A percentile compares a stretch with the other conserved stretches of the same genome.
Evolutionary conservation across 1,140 invertebrate species (phyloP).

Genomic region (Tenebrio molitor): DNA sequence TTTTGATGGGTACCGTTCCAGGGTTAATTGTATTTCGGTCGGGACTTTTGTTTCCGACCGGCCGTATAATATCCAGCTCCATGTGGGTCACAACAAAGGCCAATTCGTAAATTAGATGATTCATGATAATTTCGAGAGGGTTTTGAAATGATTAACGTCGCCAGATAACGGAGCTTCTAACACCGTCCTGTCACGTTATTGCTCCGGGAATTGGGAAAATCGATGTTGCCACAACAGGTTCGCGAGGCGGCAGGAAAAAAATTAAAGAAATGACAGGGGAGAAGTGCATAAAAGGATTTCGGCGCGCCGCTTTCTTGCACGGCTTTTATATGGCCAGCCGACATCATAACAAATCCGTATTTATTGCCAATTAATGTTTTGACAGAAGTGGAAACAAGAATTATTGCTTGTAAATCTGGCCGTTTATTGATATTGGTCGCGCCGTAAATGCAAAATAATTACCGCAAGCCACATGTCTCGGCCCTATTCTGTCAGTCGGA

Average conservation of each 20-base stretch:
- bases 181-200: slow-evolving; percentile 14
- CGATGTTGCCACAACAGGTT: slow-evolving; percentile 23
- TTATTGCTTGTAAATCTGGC: slow-evolving; percentile 3
- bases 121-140: slow-evolving; percentile 33
- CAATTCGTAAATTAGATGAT: slow-evolving; percentile 39
- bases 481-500: too few relatives aligned
- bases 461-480: not conserved
- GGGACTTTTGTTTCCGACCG: slow-evolving; percentile 22
- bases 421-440: not conserved
- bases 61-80: not conserved
- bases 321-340: not conserved
- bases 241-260: not conserved
- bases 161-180: slow-evolving; percentile 9
- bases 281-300: not conserved
- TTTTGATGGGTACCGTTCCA: too few relatives aligned
- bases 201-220: slow-evolving; percentile 8
- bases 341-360: not conserved
- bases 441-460: not conserved
- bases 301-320: not conserved
- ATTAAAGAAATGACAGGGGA: too few relatives aligned
- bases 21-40: slow-evolving; percentile 20
- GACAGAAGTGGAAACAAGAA: slow-evolving; percentile 7
- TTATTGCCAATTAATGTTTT: slow-evolving; percentile 11
- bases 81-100: slow-evolving; percentile 35
- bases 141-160: slow-evolving; percentile 23